Conservation (phyloP, 2,113 vertebrate genomes). For the Plecotus auritus region DNA sequence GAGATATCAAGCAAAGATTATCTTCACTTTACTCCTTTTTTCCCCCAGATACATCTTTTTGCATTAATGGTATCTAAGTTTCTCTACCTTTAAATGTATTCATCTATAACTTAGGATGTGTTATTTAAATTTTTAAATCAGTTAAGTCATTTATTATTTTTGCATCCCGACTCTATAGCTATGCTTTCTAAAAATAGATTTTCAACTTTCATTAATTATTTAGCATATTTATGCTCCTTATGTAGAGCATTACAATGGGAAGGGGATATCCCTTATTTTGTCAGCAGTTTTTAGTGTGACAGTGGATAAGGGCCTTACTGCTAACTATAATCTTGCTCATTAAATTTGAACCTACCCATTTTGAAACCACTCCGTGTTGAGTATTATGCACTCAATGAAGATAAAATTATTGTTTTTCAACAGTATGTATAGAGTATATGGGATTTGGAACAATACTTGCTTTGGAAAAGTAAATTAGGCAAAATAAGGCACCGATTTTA, state of each 20-base stretch:
- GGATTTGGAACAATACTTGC: neutral
- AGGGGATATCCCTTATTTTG: neutral
- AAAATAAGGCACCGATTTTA: neutral
- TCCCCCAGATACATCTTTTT: neutral
- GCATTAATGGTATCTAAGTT: neutral
- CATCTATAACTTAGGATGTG: neutral
- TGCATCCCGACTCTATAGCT: neutral
- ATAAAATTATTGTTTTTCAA: neutral
- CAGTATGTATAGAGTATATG: neutral
- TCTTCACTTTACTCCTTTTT: neutral
- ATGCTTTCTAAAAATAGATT: conserved; percentile 33
- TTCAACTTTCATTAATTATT: conserved; percentile 20
- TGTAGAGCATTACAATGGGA: neutral
- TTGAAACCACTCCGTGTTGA: neutral
- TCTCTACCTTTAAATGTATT: neutral
- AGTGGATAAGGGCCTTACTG: neutral
- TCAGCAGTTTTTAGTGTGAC: neutral
- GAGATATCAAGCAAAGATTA: neutral
- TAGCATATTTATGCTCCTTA: neutral
- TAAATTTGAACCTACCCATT: neutral
- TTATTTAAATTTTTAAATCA: neutral
- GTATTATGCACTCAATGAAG: neutral
- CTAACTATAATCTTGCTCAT: neutral
- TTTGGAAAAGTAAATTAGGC: neutral
- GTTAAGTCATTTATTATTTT: neutral